Evolutionary conservation across 2,797 vertebrate species (phyloP).

Genomic region (Lerista edwardsae): DNA sequence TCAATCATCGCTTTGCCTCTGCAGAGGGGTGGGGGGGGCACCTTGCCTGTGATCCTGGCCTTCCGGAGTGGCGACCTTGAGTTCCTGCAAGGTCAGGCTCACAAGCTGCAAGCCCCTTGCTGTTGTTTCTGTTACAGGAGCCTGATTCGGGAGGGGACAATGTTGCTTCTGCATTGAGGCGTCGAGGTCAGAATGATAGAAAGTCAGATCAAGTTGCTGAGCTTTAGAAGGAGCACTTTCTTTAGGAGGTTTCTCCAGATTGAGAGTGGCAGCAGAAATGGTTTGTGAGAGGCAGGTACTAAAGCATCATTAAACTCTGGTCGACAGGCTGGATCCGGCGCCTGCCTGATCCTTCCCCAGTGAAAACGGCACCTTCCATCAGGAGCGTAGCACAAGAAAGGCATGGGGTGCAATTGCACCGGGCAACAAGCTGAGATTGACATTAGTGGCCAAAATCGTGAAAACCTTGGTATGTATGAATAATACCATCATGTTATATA

Average conservation of each 20-base stretch:
- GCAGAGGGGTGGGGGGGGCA: not conserved
- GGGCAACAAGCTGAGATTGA: too few relatives aligned
- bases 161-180: not conserved
- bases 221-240: not conserved
- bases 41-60: not conserved
- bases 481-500: too few relatives aligned
- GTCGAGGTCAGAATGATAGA: not conserved
- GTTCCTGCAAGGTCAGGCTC: not conserved
- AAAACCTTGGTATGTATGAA: too few relatives aligned
- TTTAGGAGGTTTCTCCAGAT: not conserved
- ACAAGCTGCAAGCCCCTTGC: not conserved
- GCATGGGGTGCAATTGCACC: too few relatives aligned
- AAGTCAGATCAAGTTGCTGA: not conserved
- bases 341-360: too few relatives aligned
- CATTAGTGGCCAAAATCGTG: too few relatives aligned
- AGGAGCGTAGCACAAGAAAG: too few relatives aligned
- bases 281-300: not conserved
- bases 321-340: too few relatives aligned
- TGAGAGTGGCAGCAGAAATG: not conserved
- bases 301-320: not conserved
- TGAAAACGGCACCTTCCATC: too few relatives aligned
- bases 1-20: not conserved
- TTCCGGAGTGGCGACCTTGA: constrained; percentile 11
- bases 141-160: not conserved
- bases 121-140: not conserved